Percentiles rank a stretch among this genome's conserved stretches.
phyloP scores from a whole-genome alignment of 2,797 vertebrate genomes.

The Pipistrellus pipistrellus region DNA sequence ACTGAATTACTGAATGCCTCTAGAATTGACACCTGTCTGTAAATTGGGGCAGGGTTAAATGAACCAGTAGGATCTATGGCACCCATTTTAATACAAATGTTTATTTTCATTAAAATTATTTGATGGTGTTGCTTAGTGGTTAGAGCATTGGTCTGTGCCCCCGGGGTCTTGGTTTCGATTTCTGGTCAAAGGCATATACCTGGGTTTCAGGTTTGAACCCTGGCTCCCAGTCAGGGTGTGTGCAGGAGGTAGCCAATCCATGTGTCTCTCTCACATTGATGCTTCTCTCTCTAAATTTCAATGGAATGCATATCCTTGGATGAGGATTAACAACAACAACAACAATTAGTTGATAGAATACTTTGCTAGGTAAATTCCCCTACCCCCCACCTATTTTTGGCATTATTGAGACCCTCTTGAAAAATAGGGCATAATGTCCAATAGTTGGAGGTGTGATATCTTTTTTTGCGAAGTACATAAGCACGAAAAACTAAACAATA shows the following conservation, averaged over 20 bases:
- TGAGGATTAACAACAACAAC: too few species aligned
- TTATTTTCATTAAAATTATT: constrained; percentile 42
- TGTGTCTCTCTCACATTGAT: too few species aligned
- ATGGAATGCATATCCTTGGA: too few species aligned
- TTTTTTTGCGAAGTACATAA: neutral
- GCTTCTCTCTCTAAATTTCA: too few species aligned
- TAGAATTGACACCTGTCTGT: neutral
- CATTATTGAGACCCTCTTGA: neutral
- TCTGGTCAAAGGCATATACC: too few species aligned
- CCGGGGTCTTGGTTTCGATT: too few species aligned
- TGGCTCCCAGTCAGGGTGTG: too few species aligned
- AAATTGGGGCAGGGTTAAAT: constrained; percentile 39
- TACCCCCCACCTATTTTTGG: neutral
- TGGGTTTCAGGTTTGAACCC: too few species aligned
- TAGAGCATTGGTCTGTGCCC: too few species aligned
- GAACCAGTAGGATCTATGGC: neutral
- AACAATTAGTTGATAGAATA: neutral
- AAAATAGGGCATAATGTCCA: neutral
- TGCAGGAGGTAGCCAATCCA: too few species aligned
- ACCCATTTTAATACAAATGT: neutral
- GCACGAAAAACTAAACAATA: neutral
- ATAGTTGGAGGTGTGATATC: neutral
- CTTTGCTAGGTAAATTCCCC: neutral
- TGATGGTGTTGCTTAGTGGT: neutral
- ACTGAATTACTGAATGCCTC: neutral